These are phyloP conservation scores for Bradypodion ventrale DNA, from an alignment of 2,797 vertebrate species.

Conservation along the genomic window DNA sequence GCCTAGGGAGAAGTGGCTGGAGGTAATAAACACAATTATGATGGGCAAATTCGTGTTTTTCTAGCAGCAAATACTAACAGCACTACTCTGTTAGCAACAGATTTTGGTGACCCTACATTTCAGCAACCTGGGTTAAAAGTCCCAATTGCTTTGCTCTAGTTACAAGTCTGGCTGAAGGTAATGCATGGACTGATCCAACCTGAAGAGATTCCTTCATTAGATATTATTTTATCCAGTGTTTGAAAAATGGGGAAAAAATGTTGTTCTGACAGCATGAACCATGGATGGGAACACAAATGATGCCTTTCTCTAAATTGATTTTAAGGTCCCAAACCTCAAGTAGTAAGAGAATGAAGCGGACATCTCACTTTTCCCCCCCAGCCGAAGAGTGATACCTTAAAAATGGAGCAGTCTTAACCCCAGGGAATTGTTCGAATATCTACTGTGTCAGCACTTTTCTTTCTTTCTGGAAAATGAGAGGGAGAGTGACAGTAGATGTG, in stretches of 20 bases:
- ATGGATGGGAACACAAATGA: not conserved
- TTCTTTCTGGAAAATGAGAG: not conserved
- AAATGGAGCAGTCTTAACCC: not conserved
- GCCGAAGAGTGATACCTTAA: not conserved
- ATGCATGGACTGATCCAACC: not conserved
- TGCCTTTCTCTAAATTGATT: slow-evolving; percentile 1
- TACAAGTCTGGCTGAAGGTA: not conserved
- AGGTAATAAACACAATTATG: too few species aligned
- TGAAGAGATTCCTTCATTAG: not conserved
- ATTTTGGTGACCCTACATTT: too few species aligned
- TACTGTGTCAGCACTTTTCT: not conserved
- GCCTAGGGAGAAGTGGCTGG: too few species aligned
- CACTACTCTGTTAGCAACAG: too few species aligned
- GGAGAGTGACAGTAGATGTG: not conserved
- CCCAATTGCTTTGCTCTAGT: too few species aligned
- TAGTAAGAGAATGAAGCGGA: not conserved
- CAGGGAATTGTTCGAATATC: not conserved
- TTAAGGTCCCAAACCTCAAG: not conserved
- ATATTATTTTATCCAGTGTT: not conserved
- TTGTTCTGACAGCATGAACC: not conserved
- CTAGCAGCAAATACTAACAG: too few species aligned
- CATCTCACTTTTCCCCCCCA: not conserved
- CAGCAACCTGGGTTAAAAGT: too few species aligned
- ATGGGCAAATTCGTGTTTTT: too few species aligned
- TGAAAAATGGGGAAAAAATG: not conserved